phyloP scores from a whole-genome alignment of 2,113 vertebrate species.

The Corythaeola cristata region DNA sequence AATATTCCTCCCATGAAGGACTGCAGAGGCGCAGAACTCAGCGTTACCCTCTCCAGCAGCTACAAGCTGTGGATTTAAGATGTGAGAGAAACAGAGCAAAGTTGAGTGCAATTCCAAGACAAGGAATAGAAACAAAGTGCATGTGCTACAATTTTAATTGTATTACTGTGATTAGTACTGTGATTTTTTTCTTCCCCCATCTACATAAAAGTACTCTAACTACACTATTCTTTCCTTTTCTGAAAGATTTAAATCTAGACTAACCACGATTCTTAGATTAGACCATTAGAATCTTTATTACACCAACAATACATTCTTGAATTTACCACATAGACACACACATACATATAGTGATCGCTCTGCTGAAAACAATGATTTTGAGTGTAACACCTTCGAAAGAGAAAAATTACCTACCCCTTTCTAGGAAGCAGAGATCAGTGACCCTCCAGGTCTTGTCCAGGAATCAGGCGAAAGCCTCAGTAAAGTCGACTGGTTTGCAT shows the following conservation, averaged over 20 bases:
- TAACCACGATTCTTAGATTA: neutral
- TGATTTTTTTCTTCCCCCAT: neutral
- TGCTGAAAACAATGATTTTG: neutral
- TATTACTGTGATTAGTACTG: neutral
- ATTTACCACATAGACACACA: too few species aligned
- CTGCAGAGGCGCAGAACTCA: accelerated
- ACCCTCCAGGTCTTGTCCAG: neutral
- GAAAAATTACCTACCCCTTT: neutral
- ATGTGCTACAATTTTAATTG: neutral
- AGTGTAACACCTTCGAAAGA: neutral
- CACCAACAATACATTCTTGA: too few species aligned
- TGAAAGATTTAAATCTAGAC: neutral
- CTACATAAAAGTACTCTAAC: neutral
- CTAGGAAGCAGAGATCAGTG: neutral
- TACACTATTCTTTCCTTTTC: neutral
- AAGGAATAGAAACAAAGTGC: neutral
- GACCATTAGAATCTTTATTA: too few species aligned
- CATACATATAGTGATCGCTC: too few species aligned
- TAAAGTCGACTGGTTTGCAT: neutral
- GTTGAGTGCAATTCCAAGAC: neutral
- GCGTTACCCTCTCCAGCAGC: neutral
- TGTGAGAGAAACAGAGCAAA: neutral
- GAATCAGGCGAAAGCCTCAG: neutral
- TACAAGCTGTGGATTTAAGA: neutral
- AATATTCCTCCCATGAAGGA: accelerated